phyloP scores from a whole-genome alignment of 2,113 vertebrate species.

The Perognathus longimembris region DNA sequence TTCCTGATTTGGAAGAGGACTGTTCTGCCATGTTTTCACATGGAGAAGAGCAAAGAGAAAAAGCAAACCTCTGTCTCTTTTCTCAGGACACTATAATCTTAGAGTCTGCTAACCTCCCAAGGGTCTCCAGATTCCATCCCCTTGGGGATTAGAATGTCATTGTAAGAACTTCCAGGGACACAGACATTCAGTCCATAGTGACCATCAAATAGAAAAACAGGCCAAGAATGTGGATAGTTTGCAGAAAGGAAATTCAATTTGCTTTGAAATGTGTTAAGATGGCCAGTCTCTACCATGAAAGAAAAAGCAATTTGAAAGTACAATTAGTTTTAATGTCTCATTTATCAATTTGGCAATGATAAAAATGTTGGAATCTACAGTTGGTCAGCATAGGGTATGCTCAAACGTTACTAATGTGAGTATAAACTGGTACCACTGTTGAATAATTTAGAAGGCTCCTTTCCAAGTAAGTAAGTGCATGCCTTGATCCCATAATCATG shows the following conservation, averaged over 20 bases:
- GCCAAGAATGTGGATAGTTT: background rate
- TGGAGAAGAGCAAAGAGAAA: background rate
- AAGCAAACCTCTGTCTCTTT: background rate
- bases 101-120: background rate
- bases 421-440: background rate
- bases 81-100: background rate
- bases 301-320: background rate
- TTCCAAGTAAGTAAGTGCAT: background rate
- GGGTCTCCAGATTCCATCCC: background rate
- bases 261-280: conserved; percentile 12
- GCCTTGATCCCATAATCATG: background rate
- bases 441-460: background rate
- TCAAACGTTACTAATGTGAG: background rate
- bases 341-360: background rate
- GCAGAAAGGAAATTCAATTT: conserved; percentile 37
- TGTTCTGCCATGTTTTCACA: background rate
- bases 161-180: background rate
- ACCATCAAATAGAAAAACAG: background rate
- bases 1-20: background rate
- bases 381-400: background rate
- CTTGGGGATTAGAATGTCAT: background rate
- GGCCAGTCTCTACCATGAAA: background rate
- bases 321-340: background rate
- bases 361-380: background rate
- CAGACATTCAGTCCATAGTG: background rate